phyloP scores from a whole-genome alignment of 2,888 invertebrate species.

The Syritta pipiens region DNA sequence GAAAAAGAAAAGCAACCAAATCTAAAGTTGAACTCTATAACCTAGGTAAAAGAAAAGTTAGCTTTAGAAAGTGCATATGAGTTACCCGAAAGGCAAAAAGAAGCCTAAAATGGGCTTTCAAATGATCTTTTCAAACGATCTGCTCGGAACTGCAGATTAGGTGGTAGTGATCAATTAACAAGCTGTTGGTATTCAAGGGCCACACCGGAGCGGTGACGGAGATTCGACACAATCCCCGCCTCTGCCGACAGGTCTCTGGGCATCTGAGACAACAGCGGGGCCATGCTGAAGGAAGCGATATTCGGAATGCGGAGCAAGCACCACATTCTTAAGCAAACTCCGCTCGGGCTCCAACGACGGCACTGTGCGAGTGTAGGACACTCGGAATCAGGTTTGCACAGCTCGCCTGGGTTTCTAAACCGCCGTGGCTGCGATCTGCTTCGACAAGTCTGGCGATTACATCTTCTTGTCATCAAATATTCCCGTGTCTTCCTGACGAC shows the following conservation, averaged over 20 bases:
- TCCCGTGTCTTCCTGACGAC: too few species aligned
- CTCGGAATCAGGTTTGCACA: not conserved
- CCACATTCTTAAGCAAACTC: too few species aligned
- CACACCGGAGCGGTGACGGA: not conserved
- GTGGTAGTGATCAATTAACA: not conserved
- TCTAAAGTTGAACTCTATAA: too few species aligned
- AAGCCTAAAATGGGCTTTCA: too few species aligned
- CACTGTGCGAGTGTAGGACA: not conserved
- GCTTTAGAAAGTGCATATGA: too few species aligned
- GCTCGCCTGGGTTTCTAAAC: too few species aligned
- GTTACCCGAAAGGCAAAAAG: too few species aligned
- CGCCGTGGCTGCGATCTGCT: not conserved
- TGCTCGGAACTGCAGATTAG: not conserved
- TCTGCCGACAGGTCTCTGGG: not conserved
- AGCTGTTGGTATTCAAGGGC: not conserved
- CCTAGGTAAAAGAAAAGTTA: too few species aligned
- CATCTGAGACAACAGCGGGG: not conserved
- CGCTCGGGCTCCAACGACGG: not conserved
- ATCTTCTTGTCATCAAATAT: too few species aligned
- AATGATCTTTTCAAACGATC: not conserved
- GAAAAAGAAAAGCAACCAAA: too few species aligned
- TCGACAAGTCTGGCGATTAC: not conserved
- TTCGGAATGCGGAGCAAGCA: not conserved
- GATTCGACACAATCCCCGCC: not conserved
- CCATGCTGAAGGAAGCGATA: not conserved